phyloP scores from a whole-genome alignment of 1,140 invertebrate species.

The Diachasmimorpha longicaudata region DNA sequence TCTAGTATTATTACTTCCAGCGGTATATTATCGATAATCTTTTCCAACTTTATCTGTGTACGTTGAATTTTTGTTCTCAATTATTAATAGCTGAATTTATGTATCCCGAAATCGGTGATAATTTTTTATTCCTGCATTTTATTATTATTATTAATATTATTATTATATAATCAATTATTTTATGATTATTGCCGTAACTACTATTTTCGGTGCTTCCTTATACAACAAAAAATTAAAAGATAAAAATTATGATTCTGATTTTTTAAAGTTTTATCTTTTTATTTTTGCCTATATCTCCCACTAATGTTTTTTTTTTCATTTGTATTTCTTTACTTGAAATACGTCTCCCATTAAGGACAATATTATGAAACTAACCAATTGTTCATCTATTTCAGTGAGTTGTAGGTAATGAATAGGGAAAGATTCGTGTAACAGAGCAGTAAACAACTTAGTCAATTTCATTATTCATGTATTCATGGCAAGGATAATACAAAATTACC shows the following conservation, averaged over 20 bases:
- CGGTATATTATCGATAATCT: not conserved
- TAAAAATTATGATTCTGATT: not conserved
- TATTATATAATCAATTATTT: not conserved
- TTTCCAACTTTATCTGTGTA: not conserved
- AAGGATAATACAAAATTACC: too few relatives aligned
- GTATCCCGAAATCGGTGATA: not conserved
- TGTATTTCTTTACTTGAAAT: not conserved
- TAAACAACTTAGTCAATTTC: too few relatives aligned
- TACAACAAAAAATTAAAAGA: not conserved
- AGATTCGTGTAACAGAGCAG: too few relatives aligned
- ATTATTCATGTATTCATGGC: too few relatives aligned
- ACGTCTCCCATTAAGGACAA: too few relatives aligned
- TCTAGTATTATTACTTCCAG: not conserved
- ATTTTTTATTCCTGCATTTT: not conserved
- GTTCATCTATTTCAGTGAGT: too few relatives aligned
- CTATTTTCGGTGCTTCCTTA: constrained; percentile 1
- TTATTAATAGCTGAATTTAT: not conserved
- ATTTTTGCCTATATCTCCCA: not conserved
- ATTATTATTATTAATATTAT: not conserved
- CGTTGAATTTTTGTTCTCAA: not conserved
- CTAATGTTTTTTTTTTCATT: not conserved
- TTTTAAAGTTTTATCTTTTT: not conserved
- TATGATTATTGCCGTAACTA: not conserved
- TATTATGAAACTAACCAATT: too few relatives aligned
- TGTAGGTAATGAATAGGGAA: too few relatives aligned